Evolutionary conservation across 2,797 vertebrate species (phyloP), one percentile per base, ranked within the genome.

Genomic region (Echiichthys vipera): DNA sequence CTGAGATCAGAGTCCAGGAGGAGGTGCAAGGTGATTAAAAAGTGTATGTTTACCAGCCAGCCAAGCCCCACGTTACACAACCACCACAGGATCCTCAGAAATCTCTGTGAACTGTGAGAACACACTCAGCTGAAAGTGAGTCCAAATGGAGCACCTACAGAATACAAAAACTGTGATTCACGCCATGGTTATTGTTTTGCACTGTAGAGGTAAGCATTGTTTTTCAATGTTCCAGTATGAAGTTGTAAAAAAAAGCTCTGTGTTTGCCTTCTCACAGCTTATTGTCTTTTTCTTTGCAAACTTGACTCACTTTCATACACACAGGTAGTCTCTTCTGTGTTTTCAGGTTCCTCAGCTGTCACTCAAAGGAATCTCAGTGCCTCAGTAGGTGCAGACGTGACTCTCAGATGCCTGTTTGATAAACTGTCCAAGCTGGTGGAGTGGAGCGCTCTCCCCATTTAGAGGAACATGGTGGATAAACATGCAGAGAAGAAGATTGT

Each of bases 401-500:
- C 84, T 12, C 69, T 89, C 24, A 43, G 65, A 62, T 90, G 87
- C 45, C 14, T 57, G 36, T 84, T 80, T 5, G 24, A 70, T 20
- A 68, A 20, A 43, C 36, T 25, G n/a, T 12, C 57, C 3, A 47
- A 18, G 36, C 51, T 7, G 36, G 50, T 68, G 43, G 62, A 79
- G 45, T 74, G 63, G 84, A 74, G 59, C 7, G 0, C 45, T 7
- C 54, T 86, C 5, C 84, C 75, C 0, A 53, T 94, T 2, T 86
- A 88, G 74, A 93, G 93, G 93, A 85, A 79, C 27, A n/a, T 76
- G 76, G 54, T 75, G 45, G 62, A 76, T 54, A 59, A 22, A 36
- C 57, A 3, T 0, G n/a, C 63, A 10, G 32, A 20, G 24, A 87
- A 77, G 66, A 63, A 34, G 0, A 10, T 29, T 0, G 65, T 94